These are phyloP conservation scores for Anguilla obscura DNA, from an alignment of 2,797 vertebrate genomes.

Conservation along the genomic window DNA sequence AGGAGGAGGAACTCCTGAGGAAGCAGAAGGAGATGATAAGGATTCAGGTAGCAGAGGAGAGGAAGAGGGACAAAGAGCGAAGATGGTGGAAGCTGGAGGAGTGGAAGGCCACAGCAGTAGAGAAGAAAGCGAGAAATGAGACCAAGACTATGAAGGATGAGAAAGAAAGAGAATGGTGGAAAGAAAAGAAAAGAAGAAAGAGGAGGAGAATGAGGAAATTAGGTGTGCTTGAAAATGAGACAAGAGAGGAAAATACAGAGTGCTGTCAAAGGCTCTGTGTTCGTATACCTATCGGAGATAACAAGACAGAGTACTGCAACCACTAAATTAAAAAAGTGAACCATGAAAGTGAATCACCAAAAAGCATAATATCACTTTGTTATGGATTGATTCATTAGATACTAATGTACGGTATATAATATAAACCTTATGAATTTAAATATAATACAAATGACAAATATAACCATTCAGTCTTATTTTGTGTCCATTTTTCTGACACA, in stretches of 20 bases:
- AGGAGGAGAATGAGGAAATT: slow-evolving; percentile 24
- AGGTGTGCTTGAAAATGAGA: background rate
- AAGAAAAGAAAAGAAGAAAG: background rate
- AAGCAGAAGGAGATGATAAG: slow-evolving; percentile 35
- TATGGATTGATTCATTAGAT: background rate
- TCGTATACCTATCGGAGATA: background rate
- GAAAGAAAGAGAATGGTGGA: slow-evolving; percentile 32
- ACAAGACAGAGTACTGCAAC: background rate
- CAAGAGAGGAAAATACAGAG: background rate
- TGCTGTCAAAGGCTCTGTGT: background rate
- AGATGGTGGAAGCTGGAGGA: slow-evolving; percentile 56
- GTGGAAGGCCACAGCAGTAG: slow-evolving; percentile 60
- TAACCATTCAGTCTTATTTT: background rate
- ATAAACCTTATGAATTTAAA: background rate
- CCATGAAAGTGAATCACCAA: background rate
- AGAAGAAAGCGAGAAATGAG: slow-evolving; percentile 55
- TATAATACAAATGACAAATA: background rate
- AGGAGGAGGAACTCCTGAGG: slow-evolving; percentile 52
- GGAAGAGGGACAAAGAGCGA: background rate
- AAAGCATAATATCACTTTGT: background rate
- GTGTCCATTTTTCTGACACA: background rate
- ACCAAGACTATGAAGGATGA: slow-evolving; percentile 36
- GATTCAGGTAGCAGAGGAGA: background rate
- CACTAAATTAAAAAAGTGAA: background rate
- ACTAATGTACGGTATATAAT: background rate